Conservation (phyloP, 2,888 invertebrate genomes). For the Epistrophe grossulariae region DNA sequence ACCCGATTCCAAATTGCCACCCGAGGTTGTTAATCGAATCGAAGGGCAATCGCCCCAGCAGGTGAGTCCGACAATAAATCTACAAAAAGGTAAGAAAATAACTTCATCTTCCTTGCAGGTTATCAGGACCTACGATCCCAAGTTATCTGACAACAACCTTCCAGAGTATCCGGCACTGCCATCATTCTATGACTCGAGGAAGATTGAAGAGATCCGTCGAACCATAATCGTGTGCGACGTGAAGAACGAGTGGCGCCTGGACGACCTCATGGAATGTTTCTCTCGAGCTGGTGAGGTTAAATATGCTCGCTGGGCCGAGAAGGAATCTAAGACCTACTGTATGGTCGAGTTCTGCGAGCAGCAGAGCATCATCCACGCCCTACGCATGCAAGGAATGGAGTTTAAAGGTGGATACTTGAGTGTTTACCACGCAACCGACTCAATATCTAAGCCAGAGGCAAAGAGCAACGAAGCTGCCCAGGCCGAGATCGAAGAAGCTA, state of each 20-base stretch:
- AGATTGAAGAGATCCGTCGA: constrained; percentile 97
- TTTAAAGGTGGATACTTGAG: constrained; percentile 88
- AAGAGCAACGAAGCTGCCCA: constrained; percentile 98
- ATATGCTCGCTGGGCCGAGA: constrained; percentile 95
- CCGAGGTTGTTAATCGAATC: constrained; percentile 94
- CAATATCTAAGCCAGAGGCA: constrained; percentile 95
- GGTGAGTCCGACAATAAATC: constrained; percentile 78
- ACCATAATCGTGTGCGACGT: constrained; percentile 95
- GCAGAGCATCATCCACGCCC: constrained; percentile 92
- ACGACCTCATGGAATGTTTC: constrained; percentile 95
- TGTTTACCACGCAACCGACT: constrained; percentile 95
- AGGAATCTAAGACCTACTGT: constrained; percentile 91
- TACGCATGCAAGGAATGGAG: constrained; percentile 92
- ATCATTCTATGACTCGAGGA: constrained; percentile 92
- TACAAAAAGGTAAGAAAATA: neutral
- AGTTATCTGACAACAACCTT: constrained; percentile 91
- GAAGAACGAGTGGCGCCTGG: constrained; percentile 88
- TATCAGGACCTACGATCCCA: constrained; percentile 96
- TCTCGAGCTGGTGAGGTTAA: constrained; percentile 96
- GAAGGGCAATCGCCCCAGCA: constrained; percentile 93
- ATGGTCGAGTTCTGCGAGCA: constrained; percentile 98
- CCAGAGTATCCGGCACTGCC: constrained; percentile 96
- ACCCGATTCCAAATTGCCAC: constrained; percentile 93
- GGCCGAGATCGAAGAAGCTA: constrained; percentile 97
- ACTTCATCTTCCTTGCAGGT: constrained; percentile 82